Base-by-base conservation (phyloP, 2,113 vertebrate genomes). In the Chlorocebus sabaeus region DNA sequence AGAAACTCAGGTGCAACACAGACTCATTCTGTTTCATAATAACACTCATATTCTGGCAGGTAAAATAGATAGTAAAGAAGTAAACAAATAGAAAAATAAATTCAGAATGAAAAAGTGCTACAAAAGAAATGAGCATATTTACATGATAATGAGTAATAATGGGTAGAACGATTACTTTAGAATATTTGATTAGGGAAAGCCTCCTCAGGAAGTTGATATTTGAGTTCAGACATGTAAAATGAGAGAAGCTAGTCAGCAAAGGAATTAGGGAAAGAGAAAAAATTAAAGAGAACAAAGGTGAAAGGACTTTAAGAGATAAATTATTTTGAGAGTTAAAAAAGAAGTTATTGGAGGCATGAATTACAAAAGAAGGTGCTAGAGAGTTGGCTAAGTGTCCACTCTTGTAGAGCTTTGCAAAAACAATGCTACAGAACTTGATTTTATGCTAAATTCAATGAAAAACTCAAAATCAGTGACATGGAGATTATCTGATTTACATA, bases 231-330 rank as follows among this genome's bases (percentile, higher is more conserved):
- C 9, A 50, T 73, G 7, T 59, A 25, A 30, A 79, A 50, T 57
- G 22, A 86, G 32, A 70, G 5, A 72, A 93, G 12, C 6, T 8
- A 81, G 27, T 30, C 7, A 18, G 6, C 8, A 45, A 83, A 76
- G n/a, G 7, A 48, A 30, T 12, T 61, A 38, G 17, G 11, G 20
- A 68, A 70, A 38, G 2, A 64, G 20, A 18, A n/a, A 23, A 1
- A 14, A 4, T 0, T 5, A 61, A 12, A 57, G 13, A 55, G 9
- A 16, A 67, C 0, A 32, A 48, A 75, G 38, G 6, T 27, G 1
- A 5, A 64, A 94, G 30, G 17, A 9, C 23, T 70, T 59, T 67
- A 84, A 23, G 5, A 55, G 32, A 35, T 7, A 35, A 35, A 32
- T 68, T 68, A 73, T 72, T 76, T n/a, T 23, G 17, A 82, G 8